Base-by-base conservation (phyloP, 2,797 vertebrate species). In the Oryzias dopingdopingensis region DNA sequence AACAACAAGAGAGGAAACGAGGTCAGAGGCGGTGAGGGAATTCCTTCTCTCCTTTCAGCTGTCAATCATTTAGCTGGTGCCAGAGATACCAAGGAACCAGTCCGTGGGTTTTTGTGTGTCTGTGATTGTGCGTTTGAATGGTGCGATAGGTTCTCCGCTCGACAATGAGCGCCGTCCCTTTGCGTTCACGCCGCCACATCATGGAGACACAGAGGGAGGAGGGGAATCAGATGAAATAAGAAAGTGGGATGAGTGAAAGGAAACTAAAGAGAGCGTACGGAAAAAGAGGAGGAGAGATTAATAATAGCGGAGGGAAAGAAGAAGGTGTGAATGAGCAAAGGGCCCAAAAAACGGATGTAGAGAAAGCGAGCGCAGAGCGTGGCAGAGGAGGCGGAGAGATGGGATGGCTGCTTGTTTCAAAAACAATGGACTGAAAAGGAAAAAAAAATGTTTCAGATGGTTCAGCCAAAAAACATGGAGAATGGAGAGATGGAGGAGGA, bases 11-110 rank as follows among this genome's bases (percentile, higher is more conserved):
- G 77, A 84, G 80, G 78, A 83, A 86, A 87, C 43, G 59, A 82
- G 87, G 81, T 87, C 85, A 83, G 84, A 87, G 86, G 86, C 86
- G 82, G 75, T 62, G 76, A 86, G 80, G 86, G 84, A 86, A 88
- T 89, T 89, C 88, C 84, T 89, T 49, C 72, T 76, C 57, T 78
- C 84, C 49, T 89, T 87, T 87, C 77, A 84, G 67, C 70, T 49
- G 88, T 82, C 86, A 81, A 70, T 89, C 88, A 85, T 86, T 80
- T 77, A 81, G 82, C 62, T 50, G 20, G 46, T 81, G 82, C 84
- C 84, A 83, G 82, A 86, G 83, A 89, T 86, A 84, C 82, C 81
- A 65, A 82, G 83, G 76, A 83, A 73, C 72, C 67, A 62, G 74
- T 70, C 75, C 70, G 73, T 70, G 79, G 22, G 62, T 50, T 42